These are phyloP conservation scores for Erpornis zantholeuca DNA, from an alignment of 2,113 vertebrate species.

Conservation along the genomic window DNA sequence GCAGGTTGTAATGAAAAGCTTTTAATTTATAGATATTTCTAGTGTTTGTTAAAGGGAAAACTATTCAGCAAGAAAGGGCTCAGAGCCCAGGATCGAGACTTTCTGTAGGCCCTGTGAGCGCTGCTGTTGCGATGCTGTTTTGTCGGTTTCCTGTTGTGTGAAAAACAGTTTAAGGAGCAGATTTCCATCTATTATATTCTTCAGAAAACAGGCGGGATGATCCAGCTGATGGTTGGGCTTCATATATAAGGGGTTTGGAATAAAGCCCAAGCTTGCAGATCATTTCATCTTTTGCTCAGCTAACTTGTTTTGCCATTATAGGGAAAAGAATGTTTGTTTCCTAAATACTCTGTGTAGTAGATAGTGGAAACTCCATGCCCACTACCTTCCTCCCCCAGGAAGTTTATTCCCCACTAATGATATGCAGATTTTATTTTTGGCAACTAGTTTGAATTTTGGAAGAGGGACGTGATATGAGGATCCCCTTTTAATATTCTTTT, in stretches of 20 bases:
- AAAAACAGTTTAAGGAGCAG: conserved; percentile 16
- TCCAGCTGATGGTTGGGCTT: background rate
- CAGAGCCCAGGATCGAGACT: background rate
- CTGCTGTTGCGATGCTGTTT: background rate
- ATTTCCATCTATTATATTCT: conserved; percentile 61
- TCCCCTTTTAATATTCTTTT: background rate
- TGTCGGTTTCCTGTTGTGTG: conserved; percentile 29
- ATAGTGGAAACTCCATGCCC: background rate
- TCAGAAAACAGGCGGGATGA: background rate
- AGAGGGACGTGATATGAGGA: background rate
- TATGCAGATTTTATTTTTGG: background rate
- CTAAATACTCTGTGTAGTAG: background rate
- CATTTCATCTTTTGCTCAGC: conserved; percentile 1
- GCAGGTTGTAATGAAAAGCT: background rate
- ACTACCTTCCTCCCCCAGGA: background rate
- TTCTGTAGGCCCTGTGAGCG: background rate
- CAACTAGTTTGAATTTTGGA: background rate
- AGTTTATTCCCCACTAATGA: background rate
- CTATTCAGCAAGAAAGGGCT: background rate
- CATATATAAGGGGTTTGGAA: background rate
- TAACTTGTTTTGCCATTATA: background rate
- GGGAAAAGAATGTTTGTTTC: conserved; percentile 19
- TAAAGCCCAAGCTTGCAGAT: background rate
- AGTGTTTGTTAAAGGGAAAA: background rate
- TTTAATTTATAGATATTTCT: background rate